Percentiles rank a stretch among this genome's conserved stretches.
phyloP scores from a whole-genome alignment of 2,797 vertebrate genomes.

The Gymnothorax reevesii region DNA sequence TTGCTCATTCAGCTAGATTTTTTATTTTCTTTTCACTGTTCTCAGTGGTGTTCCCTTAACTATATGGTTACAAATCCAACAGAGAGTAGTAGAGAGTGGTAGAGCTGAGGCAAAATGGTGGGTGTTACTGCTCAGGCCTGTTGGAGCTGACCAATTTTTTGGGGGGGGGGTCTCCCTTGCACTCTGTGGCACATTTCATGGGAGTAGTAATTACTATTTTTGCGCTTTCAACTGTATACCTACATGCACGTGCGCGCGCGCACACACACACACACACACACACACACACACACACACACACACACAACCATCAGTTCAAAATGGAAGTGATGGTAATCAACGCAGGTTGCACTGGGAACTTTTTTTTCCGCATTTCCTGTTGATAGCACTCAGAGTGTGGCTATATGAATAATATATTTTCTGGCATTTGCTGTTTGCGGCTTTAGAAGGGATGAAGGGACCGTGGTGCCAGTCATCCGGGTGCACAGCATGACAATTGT shows the following conservation, averaged over 20 bases:
- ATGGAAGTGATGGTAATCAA: not conserved
- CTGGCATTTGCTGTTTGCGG: slow-evolving; percentile 52
- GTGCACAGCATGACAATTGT: slow-evolving; percentile 52
- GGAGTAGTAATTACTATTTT: too few relatives aligned
- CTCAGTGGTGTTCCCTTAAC: too few relatives aligned
- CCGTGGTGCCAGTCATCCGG: slow-evolving; percentile 45
- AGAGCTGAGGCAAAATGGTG: too few relatives aligned
- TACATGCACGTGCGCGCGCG: not conserved
- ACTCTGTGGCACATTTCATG: too few relatives aligned
- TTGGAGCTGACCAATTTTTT: too few relatives aligned
- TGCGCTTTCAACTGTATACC: too few relatives aligned
- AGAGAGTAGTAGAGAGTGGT: too few relatives aligned
- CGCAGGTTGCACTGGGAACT: not conserved
- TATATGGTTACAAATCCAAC: too few relatives aligned
- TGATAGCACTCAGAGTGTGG: slow-evolving; percentile 19
- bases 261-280: not conserved
- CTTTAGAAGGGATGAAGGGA: slow-evolving; percentile 45
- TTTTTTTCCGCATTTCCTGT: slow-evolving; percentile 1
- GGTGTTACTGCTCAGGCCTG: too few relatives aligned
- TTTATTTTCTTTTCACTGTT: too few relatives aligned
- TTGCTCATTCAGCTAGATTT: too few relatives aligned
- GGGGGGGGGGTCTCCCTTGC: too few relatives aligned
- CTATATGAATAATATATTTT: slow-evolving; percentile 56
- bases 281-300: slow-evolving; percentile 1
- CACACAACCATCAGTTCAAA: not conserved